Base-by-base conservation (phyloP, 2,888 invertebrate genomes). In the Polyploca ridens region DNA sequence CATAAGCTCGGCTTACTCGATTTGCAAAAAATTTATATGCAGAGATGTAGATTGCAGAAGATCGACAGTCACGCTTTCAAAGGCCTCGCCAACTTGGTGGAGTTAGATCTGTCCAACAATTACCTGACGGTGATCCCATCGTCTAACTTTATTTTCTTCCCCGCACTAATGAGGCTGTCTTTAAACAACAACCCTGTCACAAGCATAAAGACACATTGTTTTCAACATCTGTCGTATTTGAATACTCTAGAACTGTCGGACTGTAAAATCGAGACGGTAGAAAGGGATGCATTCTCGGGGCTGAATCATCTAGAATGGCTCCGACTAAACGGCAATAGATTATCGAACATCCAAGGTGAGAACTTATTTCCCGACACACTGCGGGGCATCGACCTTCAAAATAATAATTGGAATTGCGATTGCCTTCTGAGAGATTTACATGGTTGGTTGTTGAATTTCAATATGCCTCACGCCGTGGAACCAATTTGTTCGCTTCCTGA, bases 401-500 rank as follows among this genome's bases (percentile, higher is more conserved):
- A 96, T 85, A 98, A 98, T 94, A 96, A 97, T 73, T 98, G 98
- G 98, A 95, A 96, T 75, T 98, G 98, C 89, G 97, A 98, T 89
- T 98, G 98, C 88, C 95, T 96, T 76, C 94, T 98, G 81, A 93
- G 96, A 75, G 96, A 97, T 78, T 91, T 98, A 81, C 96, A 97
- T 82, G 90, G 95, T 71, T 98, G 98, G 98, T 94, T 98, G 78
- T 94, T 95, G 73, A 96, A 95, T 83, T 96, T 96, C 83, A 96
- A 96, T 81, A 96, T 97, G 75, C 97, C 97, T 10, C 96, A 97
- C 82, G 95, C 96, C 41, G 96, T 96, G 64, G 97, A 98, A 81
- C 97, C 98, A 38, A 94, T 96, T 81, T 98, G 98, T 87, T 95
- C 95, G 64, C 94, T 95, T 62, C 98, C 98, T 8, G 88, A 94